Conservation (phyloP, 2,113 vertebrate genomes). For the Mesoclemmys tuberculata region DNA sequence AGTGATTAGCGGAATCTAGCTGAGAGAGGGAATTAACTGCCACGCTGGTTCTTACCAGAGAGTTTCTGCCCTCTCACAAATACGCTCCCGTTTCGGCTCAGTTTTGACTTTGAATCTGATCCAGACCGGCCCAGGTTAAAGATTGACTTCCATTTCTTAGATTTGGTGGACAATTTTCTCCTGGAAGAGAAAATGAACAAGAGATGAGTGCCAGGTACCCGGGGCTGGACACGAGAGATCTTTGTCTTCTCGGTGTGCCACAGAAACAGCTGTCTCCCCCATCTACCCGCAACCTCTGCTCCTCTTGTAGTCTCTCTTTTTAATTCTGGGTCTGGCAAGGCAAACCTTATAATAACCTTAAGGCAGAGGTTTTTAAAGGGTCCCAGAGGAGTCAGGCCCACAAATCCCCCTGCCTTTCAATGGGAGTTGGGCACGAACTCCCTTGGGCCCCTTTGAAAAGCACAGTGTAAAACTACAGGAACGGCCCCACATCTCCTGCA, state of each 20-base stretch:
- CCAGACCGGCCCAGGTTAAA: conserved; percentile 95
- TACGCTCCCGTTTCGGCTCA: conserved; percentile 96
- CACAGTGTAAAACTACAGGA: neutral
- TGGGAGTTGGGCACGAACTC: neutral
- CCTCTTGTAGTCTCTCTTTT: conserved; percentile 1
- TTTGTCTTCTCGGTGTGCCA: neutral
- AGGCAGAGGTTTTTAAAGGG: neutral
- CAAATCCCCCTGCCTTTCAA: neutral
- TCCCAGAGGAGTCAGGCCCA: neutral
- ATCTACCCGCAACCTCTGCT: neutral
- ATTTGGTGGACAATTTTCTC: conserved; percentile 95
- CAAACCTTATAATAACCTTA: neutral
- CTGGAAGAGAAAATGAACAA: conserved; percentile 72
- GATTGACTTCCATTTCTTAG: conserved; percentile 98
- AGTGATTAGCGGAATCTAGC: neutral
- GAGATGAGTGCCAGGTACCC: neutral
- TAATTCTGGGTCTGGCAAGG: neutral
- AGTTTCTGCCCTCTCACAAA: conserved; percentile 91
- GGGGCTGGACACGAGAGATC: neutral
- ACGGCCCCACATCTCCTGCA: neutral
- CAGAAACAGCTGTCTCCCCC: neutral
- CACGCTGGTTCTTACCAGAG: conserved; percentile 80
- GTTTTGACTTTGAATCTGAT: conserved; percentile 92
- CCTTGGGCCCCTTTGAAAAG: neutral
- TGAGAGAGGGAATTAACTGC: neutral